These are phyloP conservation scores for Pseudomugil gertrudae DNA, from an alignment of 2,797 vertebrate genomes.

Conservation along the genomic window DNA sequence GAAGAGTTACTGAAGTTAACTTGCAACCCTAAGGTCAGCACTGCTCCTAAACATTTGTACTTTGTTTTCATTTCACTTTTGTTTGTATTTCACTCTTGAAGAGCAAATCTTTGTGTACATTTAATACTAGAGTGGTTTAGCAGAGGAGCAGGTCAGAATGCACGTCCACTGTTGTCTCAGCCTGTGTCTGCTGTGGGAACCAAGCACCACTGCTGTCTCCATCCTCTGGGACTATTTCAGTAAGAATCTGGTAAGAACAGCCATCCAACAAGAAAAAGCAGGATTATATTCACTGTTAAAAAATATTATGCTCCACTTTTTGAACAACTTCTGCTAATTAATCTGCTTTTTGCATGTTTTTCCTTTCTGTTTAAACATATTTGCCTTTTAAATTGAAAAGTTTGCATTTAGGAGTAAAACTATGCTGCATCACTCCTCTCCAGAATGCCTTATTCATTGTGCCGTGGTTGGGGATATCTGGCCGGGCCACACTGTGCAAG, in stretches of 20 bases:
- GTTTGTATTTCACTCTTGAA: neutral
- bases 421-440: constrained; percentile 21
- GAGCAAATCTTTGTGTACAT: neutral
- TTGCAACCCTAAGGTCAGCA: constrained; percentile 84
- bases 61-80: neutral
- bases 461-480: constrained; percentile 92
- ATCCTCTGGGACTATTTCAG: constrained; percentile 95
- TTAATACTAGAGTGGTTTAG: constrained; percentile 72
- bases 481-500: constrained; percentile 84
- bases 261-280: neutral
- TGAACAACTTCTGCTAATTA: no score
- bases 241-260: constrained; percentile 89
- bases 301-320: no score
- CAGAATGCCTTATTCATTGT: constrained; percentile 90
- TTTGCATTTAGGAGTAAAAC: neutral
- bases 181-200: constrained; percentile 89
- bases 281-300: neutral
- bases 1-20: constrained; percentile 90
- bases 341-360: neutral
- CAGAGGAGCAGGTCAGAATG: constrained; percentile 93
- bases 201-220: constrained; percentile 85
- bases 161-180: constrained; percentile 93
- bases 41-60: neutral
- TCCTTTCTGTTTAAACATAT: neutral
- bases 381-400: neutral